Percentiles rank a stretch among this genome's conserved stretches.
Conservation (phyloP, 1,140 invertebrate species). For the Intoshia linei region DNA sequence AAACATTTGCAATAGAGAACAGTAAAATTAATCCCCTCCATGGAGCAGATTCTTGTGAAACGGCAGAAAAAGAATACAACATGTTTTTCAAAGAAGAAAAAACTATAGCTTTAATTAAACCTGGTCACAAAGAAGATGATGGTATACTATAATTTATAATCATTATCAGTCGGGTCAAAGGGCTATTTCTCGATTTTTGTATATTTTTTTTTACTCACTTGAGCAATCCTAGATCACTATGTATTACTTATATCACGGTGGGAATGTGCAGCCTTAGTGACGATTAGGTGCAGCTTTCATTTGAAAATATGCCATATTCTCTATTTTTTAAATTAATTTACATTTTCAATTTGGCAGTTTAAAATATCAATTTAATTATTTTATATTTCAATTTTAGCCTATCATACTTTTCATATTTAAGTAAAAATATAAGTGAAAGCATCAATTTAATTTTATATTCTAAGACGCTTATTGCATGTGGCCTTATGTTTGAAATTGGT, state of each 20-base stretch:
- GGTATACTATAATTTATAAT: constrained; percentile 8
- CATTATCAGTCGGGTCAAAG: not conserved
- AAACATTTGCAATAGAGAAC: constrained; percentile 13
- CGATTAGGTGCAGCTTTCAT: too few species aligned
- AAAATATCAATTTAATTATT: too few species aligned
- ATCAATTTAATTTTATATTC: too few species aligned
- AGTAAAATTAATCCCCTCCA: constrained; percentile 14
- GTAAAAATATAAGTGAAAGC: too few species aligned
- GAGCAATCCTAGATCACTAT: not conserved
- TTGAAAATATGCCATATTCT: too few species aligned
- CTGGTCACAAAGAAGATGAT: constrained; percentile 15
- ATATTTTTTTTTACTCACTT: not conserved
- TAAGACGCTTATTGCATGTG: too few species aligned
- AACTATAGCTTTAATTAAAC: constrained; percentile 19
- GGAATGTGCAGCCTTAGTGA: too few species aligned
- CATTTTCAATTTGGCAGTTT: too few species aligned
- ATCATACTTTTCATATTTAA: too few species aligned
- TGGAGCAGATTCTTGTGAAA: constrained; percentile 13
- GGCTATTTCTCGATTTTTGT: not conserved
- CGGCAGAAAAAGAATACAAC: constrained; percentile 16
- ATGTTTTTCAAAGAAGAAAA: constrained; percentile 22
- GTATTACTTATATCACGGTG: not conserved
- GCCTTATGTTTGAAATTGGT: too few species aligned
- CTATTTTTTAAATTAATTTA: too few species aligned
- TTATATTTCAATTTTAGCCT: too few species aligned